Evolutionary conservation across 2,888 invertebrate genomes (phyloP).

Genomic region (Epinotia brunnichana): DNA sequence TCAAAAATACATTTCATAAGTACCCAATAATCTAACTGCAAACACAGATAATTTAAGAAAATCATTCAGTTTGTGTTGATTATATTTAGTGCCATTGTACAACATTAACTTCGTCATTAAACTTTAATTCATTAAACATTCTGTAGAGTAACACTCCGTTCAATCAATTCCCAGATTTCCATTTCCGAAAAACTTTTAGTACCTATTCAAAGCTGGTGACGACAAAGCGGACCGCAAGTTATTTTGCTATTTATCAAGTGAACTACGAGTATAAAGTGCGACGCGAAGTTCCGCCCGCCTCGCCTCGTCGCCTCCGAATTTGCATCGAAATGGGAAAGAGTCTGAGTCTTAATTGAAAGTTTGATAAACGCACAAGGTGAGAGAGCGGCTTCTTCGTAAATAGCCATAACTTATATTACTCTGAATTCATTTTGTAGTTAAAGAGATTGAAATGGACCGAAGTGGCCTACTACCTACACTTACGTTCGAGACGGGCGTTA

Average conservation of each 20-base stretch:
- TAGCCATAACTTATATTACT: constrained; percentile 34
- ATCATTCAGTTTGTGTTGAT: too few species aligned
- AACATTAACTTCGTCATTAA: too few species aligned
- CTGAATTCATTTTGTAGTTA: background rate
- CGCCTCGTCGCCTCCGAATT: constrained; percentile 39
- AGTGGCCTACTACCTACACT: background rate
- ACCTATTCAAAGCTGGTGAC: constrained; percentile 44
- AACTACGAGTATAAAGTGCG: constrained; percentile 43
- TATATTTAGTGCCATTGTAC: too few species aligned
- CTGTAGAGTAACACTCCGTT: constrained; percentile 11
- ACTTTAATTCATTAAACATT: too few species aligned
- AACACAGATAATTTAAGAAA: too few species aligned
- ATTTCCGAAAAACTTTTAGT: constrained; percentile 42
- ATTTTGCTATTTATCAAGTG: constrained; percentile 43
- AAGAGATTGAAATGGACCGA: constrained; percentile 8
- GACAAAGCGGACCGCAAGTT: constrained; percentile 42
- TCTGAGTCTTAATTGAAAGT: constrained; percentile 44
- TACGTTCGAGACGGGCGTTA: background rate
- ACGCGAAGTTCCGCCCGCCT: constrained; percentile 33
- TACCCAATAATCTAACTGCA: too few species aligned
- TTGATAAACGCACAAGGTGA: constrained; percentile 44
- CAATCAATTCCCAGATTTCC: constrained; percentile 31
- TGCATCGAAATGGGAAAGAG: constrained; percentile 45
- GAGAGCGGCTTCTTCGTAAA: constrained; percentile 34
- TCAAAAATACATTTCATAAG: background rate